Evolutionary conservation across 1,140 invertebrate species (phyloP).

Genomic region (Cydia fagiglandana): DNA sequence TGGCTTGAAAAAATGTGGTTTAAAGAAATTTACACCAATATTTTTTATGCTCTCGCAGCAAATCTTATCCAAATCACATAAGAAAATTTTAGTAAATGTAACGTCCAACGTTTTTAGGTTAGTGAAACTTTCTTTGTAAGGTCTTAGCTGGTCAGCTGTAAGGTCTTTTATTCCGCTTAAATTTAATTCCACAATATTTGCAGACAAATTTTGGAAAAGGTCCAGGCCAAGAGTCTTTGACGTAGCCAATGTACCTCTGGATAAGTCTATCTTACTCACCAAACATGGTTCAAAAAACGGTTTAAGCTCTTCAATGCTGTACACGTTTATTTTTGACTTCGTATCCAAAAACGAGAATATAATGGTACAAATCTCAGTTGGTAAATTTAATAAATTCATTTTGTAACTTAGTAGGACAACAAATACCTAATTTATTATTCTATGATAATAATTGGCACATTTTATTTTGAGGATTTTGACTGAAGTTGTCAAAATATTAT

Average conservation of each 20-base stretch:
- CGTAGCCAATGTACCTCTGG: slow-evolving; percentile 36
- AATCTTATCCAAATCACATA: slow-evolving; percentile 38
- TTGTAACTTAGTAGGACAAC: neutral
- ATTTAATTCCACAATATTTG: slow-evolving; percentile 37
- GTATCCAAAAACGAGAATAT: slow-evolving; percentile 44
- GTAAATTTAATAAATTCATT: slow-evolving; percentile 43
- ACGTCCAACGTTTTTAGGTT: slow-evolving; percentile 40
- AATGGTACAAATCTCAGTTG: slow-evolving; percentile 38
- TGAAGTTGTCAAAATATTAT: too few relatives aligned
- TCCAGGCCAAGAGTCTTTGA: slow-evolving; percentile 35
- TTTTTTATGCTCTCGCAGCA: slow-evolving; percentile 37
- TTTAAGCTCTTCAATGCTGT: slow-evolving; percentile 35
- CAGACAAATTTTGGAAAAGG: slow-evolving; percentile 34
- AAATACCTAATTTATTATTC: too few relatives aligned
- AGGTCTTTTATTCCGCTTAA: slow-evolving; percentile 41
- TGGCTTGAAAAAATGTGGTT: neutral
- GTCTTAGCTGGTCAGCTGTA: slow-evolving; percentile 33
- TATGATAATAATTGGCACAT: too few relatives aligned
- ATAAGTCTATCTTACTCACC: slow-evolving; percentile 38
- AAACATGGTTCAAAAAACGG: slow-evolving; percentile 39
- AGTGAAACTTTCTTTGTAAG: slow-evolving; percentile 30
- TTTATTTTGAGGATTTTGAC: too few relatives aligned
- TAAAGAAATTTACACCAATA: slow-evolving; percentile 42
- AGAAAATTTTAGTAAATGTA: slow-evolving; percentile 41
- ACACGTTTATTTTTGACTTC: slow-evolving; percentile 40